A percentile compares a stretch with the other conserved stretches of the same genome.
Evolutionary conservation across 2,113 vertebrate species (phyloP).

Genomic region (Python bivittatus): DNA sequence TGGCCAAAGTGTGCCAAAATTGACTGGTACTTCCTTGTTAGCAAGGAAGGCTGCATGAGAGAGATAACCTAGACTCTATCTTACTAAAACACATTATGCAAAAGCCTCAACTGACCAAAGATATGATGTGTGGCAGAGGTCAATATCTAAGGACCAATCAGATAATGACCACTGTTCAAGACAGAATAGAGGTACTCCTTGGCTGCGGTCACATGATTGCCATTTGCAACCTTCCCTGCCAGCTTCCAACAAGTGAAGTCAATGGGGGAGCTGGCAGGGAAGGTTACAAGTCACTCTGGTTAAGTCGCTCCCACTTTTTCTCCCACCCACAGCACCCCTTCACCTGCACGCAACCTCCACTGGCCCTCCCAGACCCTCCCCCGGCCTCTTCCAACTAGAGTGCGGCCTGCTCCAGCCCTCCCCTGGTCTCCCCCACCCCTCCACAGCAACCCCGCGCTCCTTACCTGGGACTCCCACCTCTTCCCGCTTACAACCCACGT

Average conservation of each 20-base stretch:
- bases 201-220: not conserved
- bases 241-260: not conserved
- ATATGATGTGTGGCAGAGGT: not conserved
- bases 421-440: not conserved
- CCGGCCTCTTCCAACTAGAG: not conserved
- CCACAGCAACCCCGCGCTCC: not conserved
- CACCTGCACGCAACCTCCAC: not conserved
- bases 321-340: not conserved
- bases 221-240: not conserved
- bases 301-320: not conserved
- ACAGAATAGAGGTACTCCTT: not conserved
- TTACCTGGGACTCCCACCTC: not conserved
- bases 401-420: not conserved
- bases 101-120: not conserved
- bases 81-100: not conserved
- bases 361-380: not conserved
- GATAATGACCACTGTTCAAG: not conserved
- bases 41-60: not conserved
- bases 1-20: not conserved
- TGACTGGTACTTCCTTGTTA: not conserved
- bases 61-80: not conserved
- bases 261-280: not conserved
- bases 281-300: not conserved
- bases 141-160: not conserved
- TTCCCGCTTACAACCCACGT: not conserved